Evolutionary conservation across 2,797 vertebrate species (phyloP).

Genomic region (Aldrovandia affinis): DNA sequence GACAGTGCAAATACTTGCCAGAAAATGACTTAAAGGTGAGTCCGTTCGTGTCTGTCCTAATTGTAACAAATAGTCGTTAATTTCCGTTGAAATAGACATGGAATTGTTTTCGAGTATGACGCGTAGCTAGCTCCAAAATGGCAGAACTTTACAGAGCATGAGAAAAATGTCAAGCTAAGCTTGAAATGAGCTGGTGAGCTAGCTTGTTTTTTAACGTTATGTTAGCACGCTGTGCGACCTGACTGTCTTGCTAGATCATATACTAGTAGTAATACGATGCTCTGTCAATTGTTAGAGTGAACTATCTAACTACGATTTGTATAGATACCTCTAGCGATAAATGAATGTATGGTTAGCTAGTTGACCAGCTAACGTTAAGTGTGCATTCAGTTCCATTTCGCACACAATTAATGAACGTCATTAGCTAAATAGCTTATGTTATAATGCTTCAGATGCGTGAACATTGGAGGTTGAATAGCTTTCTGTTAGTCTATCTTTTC

Average conservation of each 20-base stretch:
- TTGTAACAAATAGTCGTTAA: not conserved
- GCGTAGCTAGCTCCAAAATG: not conserved
- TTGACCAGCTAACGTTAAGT: not conserved
- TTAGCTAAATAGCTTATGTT: too few relatives aligned
- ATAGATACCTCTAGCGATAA: not conserved
- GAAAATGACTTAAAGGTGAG: constrained; percentile 93
- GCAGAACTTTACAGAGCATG: not conserved
- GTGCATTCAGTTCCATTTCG: not conserved
- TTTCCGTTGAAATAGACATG: not conserved
- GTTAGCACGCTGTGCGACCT: not conserved
- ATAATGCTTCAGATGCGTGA: too few relatives aligned
- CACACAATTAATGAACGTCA: too few relatives aligned
- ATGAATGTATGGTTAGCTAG: not conserved
- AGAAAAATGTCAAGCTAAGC: not conserved
- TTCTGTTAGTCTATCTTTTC: too few relatives aligned
- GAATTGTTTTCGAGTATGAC: not conserved
- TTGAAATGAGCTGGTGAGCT: not conserved
- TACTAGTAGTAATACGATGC: not conserved
- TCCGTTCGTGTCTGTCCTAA: not conserved
- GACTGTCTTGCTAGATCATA: not conserved
- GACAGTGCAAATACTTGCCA: constrained; percentile 92
- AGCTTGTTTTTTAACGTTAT: too few relatives aligned
- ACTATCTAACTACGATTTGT: not conserved
- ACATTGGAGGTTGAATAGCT: too few relatives aligned
- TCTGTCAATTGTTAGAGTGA: not conserved